Conservation (phyloP, 2,888 invertebrate genomes). For the Thecocarcelia acutangulata region DNA sequence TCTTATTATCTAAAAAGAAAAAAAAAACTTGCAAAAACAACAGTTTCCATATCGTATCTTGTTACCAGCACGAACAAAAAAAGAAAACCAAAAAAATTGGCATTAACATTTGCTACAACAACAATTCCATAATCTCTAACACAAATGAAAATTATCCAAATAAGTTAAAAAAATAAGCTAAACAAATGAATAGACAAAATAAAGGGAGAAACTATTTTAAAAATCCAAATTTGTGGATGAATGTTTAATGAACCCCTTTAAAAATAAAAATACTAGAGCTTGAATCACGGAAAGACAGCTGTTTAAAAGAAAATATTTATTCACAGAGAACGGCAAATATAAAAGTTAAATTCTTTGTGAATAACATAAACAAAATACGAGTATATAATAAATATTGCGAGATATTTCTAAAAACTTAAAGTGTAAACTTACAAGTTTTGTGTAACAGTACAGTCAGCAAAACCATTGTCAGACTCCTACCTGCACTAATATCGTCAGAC, state of each 20-base stretch:
- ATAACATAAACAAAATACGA: too few relatives aligned
- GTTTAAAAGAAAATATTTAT: neutral
- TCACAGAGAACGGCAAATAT: neutral
- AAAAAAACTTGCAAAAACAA: constrained; percentile 46
- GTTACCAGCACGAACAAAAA: constrained; percentile 45
- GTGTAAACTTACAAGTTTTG: too few relatives aligned
- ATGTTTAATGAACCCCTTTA: constrained; percentile 42
- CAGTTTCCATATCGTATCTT: constrained; percentile 62
- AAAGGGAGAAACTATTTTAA: constrained; percentile 52
- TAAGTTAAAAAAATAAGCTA: constrained; percentile 20
- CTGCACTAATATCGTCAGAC: too few relatives aligned
- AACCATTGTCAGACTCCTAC: too few relatives aligned
- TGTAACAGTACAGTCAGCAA: too few relatives aligned
- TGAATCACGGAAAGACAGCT: constrained; percentile 9
- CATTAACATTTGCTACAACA: constrained; percentile 43
- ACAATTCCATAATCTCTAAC: constrained; percentile 45
- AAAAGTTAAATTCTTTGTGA: too few relatives aligned
- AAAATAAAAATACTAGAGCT: constrained; percentile 28
- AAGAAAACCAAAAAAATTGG: neutral
- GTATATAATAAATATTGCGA: too few relatives aligned
- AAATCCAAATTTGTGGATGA: constrained; percentile 47
- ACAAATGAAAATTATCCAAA: constrained; percentile 55
- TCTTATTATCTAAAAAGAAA: constrained; percentile 63
- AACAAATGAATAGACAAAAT: constrained; percentile 30
- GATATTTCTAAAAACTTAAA: too few relatives aligned